Evolutionary conservation across 1,140 invertebrate genomes (phyloP).

Genomic region (Drosophila baimaii): DNA sequence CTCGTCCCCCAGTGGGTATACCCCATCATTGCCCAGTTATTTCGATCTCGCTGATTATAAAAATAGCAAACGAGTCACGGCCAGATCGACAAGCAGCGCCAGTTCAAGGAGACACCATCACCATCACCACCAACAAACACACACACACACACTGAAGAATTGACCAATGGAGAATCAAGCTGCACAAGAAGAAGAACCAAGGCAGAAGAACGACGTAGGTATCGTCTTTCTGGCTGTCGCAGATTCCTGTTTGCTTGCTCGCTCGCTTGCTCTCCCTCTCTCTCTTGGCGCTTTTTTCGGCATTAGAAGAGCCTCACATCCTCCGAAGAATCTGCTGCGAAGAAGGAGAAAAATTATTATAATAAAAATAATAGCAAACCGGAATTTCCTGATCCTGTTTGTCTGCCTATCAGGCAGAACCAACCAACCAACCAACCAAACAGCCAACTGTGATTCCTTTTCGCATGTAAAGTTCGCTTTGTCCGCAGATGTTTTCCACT

Average conservation of each 20-base stretch:
- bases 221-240: constrained; percentile 65
- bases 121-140: too few relatives aligned
- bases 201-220: constrained; percentile 60
- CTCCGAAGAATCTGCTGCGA: constrained; percentile 46
- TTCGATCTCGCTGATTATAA: constrained; percentile 65
- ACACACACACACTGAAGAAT: constrained; percentile 24
- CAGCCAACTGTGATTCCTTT: constrained; percentile 76
- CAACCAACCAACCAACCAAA: constrained; percentile 16
- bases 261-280: neutral
- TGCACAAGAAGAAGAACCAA: neutral
- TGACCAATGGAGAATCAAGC: constrained; percentile 37
- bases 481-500: constrained; percentile 58
- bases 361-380: constrained; percentile 81
- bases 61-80: constrained; percentile 81
- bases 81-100: constrained; percentile 59
- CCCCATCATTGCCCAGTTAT: constrained; percentile 32
- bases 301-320: constrained; percentile 64
- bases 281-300: constrained; percentile 10
- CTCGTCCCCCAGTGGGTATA: constrained; percentile 34
- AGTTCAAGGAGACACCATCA: constrained; percentile 57
- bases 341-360: constrained; percentile 67
- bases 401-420: constrained; percentile 37
- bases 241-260: constrained; percentile 52
- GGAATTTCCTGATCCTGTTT: constrained; percentile 81
- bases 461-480: constrained; percentile 44